Conservation (phyloP, 2,888 invertebrate genomes). For the Nemoura dubitans region DNA sequence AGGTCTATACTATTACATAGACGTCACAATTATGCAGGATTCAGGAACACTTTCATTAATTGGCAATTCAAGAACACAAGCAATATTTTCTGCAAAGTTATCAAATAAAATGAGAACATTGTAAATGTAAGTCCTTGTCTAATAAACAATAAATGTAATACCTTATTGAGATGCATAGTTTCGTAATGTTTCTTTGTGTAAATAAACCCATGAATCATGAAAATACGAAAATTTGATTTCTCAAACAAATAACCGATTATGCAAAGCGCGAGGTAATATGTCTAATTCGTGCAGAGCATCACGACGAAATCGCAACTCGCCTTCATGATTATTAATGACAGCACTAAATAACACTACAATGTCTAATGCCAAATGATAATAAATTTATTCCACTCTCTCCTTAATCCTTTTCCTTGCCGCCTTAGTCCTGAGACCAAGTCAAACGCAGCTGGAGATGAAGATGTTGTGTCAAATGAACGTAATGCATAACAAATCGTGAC, state of each 20-base stretch:
- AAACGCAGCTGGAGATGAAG: not conserved
- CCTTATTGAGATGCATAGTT: not conserved
- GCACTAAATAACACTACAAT: not conserved
- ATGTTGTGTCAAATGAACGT: not conserved
- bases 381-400: not conserved
- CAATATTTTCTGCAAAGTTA: too few species aligned
- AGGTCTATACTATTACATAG: too few species aligned
- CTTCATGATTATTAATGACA: not conserved
- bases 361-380: not conserved
- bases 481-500: not conserved
- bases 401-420: too few species aligned
- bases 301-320: not conserved
- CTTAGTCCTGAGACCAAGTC: not conserved
- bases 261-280: not conserved
- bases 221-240: not conserved
- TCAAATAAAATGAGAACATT: too few species aligned
- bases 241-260: not conserved
- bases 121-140: not conserved
- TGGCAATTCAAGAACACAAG: too few species aligned
- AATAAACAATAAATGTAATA: not conserved
- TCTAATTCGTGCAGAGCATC: not conserved
- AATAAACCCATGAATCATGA: not conserved
- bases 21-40: too few species aligned
- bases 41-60: too few species aligned
- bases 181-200: not conserved